Evolutionary conservation across 2,797 vertebrate genomes (phyloP).

Genomic region (Sitta carolinensis): DNA sequence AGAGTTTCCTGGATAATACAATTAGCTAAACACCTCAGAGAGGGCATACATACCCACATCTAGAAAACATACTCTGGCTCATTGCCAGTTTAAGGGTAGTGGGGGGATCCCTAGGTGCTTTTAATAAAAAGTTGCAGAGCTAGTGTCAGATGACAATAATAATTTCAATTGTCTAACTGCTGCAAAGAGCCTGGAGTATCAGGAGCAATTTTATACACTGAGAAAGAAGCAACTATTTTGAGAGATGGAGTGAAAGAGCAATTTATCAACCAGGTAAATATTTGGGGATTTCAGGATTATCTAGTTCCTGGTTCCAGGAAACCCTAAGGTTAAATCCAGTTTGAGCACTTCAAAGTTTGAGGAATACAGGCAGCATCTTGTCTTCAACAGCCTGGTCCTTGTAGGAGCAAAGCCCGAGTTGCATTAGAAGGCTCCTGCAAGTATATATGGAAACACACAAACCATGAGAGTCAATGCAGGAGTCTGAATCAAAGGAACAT

Average conservation of each 20-base stretch:
- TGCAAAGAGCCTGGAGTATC: neutral
- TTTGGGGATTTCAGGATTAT: constrained; percentile 3
- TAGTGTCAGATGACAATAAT: neutral
- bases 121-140: neutral
- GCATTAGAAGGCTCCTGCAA: neutral
- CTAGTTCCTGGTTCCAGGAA: neutral
- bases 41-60: neutral
- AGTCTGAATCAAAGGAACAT: neutral
- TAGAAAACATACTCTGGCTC: neutral
- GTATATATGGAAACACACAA: neutral
- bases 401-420: neutral
- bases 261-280: neutral
- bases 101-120: accelerated
- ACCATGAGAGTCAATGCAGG: neutral
- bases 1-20: neutral
- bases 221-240: neutral
- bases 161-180: neutral
- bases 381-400: neutral
- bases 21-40: neutral
- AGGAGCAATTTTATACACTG: neutral
- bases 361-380: neutral
- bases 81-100: neutral
- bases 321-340: neutral
- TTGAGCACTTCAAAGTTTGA: neutral
- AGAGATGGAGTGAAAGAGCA: neutral